Evolutionary conservation across 2,888 invertebrate species (phyloP).

Genomic region (Macaria notata): DNA sequence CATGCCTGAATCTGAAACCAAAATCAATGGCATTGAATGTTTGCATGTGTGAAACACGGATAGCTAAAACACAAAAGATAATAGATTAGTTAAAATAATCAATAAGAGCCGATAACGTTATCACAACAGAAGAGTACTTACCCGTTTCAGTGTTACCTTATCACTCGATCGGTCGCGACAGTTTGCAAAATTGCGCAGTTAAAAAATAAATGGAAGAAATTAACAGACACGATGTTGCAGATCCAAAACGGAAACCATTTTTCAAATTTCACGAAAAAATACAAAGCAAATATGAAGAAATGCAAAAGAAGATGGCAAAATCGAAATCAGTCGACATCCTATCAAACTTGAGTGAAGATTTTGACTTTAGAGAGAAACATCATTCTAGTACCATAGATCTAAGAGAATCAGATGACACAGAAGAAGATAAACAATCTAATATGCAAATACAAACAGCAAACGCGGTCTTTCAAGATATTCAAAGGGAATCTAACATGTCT

Average conservation of each 20-base stretch:
- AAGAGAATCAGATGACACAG: slow-evolving; percentile 36
- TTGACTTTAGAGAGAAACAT: slow-evolving; percentile 42
- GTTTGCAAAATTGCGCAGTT: slow-evolving; percentile 19
- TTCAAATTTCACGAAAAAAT: slow-evolving; percentile 61
- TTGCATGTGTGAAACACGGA: slow-evolving; percentile 2
- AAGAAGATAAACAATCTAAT: slow-evolving; percentile 31
- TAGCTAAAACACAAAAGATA: slow-evolving; percentile 36
- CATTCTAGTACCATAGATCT: slow-evolving; percentile 45
- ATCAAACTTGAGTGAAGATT: slow-evolving; percentile 48
- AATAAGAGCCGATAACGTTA: slow-evolving; percentile 63
- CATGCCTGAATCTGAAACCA: too few species aligned
- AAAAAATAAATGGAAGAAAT: slow-evolving; percentile 45
- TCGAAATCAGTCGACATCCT: slow-evolving; percentile 66
- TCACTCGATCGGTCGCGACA: slow-evolving; percentile 24
- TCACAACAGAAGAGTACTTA: slow-evolving; percentile 28
- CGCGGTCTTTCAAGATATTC: slow-evolving; percentile 43
- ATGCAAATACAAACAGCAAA: slow-evolving; percentile 48
- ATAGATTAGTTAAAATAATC: slow-evolving; percentile 62
- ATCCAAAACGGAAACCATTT: slow-evolving; percentile 53
- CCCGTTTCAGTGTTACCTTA: slow-evolving; percentile 41
- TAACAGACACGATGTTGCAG: slow-evolving; percentile 33
- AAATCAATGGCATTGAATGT: background rate
- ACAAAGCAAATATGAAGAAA: slow-evolving; percentile 65
- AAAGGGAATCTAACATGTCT: slow-evolving; percentile 45
- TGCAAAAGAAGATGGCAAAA: slow-evolving; percentile 67